Evolutionary conservation across 2,113 vertebrate species (phyloP), one percentile per base, ranked within the genome.

Genomic region (Pseudorasbora parva): DNA sequence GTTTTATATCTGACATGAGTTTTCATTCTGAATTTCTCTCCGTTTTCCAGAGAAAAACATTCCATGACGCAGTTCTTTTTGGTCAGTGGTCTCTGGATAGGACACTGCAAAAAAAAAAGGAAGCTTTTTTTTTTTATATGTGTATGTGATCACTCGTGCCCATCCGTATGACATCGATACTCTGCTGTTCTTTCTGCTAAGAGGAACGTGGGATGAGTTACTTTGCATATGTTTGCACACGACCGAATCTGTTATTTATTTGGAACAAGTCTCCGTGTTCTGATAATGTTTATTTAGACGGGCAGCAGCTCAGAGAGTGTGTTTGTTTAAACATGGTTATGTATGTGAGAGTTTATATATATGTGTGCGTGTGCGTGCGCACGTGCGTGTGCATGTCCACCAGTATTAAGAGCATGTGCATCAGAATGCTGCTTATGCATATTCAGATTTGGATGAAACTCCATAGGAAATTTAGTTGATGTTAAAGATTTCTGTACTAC

Each of bases 11-110:
- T 41, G 30, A 37, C 11, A 2, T 8, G 2, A 25, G 12, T 25
- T 23, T 45, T 14, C 8, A 51, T 30, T 25, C 45, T 8, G 9
- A 15, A 30, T 27, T 59, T 81, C 51, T 76, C 9, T 60, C 21
- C 69, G 19, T 66, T 12, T 82, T 86, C 33, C 86, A 94, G 92
- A 88, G 84, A 82, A 82, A 80, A 80, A 84, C 8, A 71, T 74
- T 84, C 80, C 78, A 77, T 85, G 87, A 68, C 47, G n/a, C 78
- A 54, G 82, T 84, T 66, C 41, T 84, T 47, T 27, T 27, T 57
- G 33, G 41, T 57, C 17, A 72, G 68, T 14, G 51, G 59, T 87
- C 45, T 76, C 77, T 81, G 68, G 47, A 76, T 72, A 43, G 59
- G 71, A 83, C 47, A 80, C 62, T 47, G 57, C 73, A 68, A 81